Evolutionary conservation across 2,113 vertebrate genomes (phyloP), one percentile per base, ranked within the genome.

Genomic region (Myiagra hebetior): DNA sequence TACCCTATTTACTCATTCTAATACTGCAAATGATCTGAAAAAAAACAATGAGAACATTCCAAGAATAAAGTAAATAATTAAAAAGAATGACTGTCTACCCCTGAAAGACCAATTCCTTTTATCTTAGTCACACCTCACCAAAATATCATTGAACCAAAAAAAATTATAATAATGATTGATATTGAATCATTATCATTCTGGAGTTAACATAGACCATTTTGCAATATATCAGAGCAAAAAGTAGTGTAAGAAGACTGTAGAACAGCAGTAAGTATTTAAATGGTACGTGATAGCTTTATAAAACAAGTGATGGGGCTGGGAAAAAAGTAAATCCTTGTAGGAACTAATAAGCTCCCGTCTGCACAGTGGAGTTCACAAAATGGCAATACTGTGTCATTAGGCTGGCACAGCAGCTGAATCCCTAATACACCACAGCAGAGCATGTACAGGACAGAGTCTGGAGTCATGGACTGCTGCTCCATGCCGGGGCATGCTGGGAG

Each of bases 191-290:
- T 86, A 83, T n/a, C 12, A 2, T 33, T 57, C 52, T 63, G 39
- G 72, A 63, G 91, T 82, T 90, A 93, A 84, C 72, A 90, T 9
- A 60, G 75, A 53, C 42, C 49, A 67, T 80, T 93, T 93, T 81
- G 63, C 90, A 84, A 83, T 90, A 60, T 70, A 95, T 92, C 72
- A 96, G 75, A 86, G 75, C n/a, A 92, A 91, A 44, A 93, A 64
- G 23, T 73, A 56, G 85, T 80, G 31, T 42, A 82, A 93, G 85
- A 78, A 14, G 28, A 72, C 44, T 60, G 62, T 47, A 79, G 74
- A 89, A 91, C 64, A 94, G 52, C 0, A 0, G 15, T 63, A 70
- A 95, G 78, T 73, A 95, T 95, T 94, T 91, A 89, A 94, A 94
- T 77, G 57, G 46, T 44, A 96, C 1, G 7, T 87, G 95, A 83